Evolutionary conservation across 2,797 vertebrate genomes (phyloP), one percentile per base, ranked within the genome.

Genomic region (Tokudaia tokunoshimensis): DNA sequence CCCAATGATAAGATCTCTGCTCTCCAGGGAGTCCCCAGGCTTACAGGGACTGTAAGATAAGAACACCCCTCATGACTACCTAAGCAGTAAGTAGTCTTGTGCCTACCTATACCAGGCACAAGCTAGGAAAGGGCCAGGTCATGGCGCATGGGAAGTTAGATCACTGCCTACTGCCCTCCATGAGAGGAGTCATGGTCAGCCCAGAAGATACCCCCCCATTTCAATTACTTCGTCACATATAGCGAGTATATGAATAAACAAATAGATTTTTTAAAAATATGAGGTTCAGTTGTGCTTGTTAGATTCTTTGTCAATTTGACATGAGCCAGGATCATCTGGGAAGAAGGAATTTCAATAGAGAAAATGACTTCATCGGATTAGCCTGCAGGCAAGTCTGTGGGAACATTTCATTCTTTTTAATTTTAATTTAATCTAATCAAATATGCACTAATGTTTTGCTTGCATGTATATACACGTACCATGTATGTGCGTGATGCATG

Each of bases 41-140:
- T 57, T 44, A 79, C 13, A 59, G 59, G 2, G 31, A 12, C 34
- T 70, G 14, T 12, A 26, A 85, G 14, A 34, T 11, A 19, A 3
- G 7, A 57, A 63, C 52, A 24, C 6, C 5, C 5, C 2, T 78
- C 37, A 29, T 6, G 10, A 3, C 24, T 37, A 34, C 17, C 31
- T 15, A 67, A 31, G 24, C 41, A 34, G n/a, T n/a, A n/a, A n/a
- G n/a, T n/a, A n/a, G n/a, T n/a, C n/a, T n/a, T n/a, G n/a, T n/a
- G n/a, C n/a, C n/a, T n/a, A n/a, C n/a, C n/a, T n/a, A 24, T 3
- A 0, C 1, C 0, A 4, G 80, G 72, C 41, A 10, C 24, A 31
- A 52, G 57, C 67, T 19, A 9, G 24, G 59, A n/a, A n/a, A 26
- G 0, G n/a, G 13, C 50, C 57, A 84, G 63, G n/a, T 29, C 15